phyloP scores from a whole-genome alignment of 1,140 invertebrate species.

The Semibalanus balanoides region DNA sequence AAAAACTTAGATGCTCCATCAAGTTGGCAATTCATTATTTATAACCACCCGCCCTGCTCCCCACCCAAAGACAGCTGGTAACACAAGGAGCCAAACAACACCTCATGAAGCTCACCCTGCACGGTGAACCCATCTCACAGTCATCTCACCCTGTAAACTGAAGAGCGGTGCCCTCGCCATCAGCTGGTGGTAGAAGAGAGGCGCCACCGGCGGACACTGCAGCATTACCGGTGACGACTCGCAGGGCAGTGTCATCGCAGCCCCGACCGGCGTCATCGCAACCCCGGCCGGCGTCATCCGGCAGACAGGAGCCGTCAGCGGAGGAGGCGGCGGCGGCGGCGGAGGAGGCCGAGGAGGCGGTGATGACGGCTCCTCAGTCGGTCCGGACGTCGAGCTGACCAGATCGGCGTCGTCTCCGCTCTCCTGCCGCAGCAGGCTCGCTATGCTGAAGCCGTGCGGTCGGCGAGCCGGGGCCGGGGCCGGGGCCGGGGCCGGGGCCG shows the following conservation, averaged over 20 bases:
- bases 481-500: no score
- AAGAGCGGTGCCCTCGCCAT: neutral
- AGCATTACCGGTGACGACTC: neutral
- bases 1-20: no score
- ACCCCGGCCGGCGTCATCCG: neutral
- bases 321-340: no score
- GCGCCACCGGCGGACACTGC: neutral
- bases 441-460: neutral
- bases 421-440: neutral
- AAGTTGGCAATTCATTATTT: no score
- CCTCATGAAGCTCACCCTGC: no score
- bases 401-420: neutral
- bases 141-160: neutral
- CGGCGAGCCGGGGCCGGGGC: no score
- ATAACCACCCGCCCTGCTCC: no score
- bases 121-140: no score
- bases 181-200: neutral
- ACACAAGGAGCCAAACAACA: no score
- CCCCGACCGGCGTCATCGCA: neutral
- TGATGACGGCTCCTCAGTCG: neutral
- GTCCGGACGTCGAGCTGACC: neutral
- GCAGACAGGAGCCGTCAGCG: neutral
- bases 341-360: no score
- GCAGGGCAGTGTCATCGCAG: neutral
- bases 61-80: no score